phyloP scores from a whole-genome alignment of 2,888 invertebrate genomes.

The Diogma glabrata region DNA sequence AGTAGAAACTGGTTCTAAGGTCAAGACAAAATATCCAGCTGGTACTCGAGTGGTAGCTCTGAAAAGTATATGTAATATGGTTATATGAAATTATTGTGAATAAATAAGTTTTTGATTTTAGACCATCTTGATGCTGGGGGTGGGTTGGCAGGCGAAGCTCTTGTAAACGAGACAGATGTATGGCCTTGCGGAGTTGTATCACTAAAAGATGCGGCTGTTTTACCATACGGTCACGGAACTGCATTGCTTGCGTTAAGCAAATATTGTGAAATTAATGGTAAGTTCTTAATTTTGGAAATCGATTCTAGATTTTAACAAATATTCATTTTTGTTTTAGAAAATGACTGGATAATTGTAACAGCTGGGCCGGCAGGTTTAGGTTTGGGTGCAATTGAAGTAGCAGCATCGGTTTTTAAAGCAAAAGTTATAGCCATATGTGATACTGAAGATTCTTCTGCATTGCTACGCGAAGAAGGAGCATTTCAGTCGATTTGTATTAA shows the following conservation, averaged over 20 bases:
- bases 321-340: slow-evolving; percentile 32
- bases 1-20: slow-evolving; percentile 41
- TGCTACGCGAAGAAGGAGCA: slow-evolving; percentile 49
- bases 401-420: slow-evolving; percentile 52
- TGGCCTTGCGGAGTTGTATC: slow-evolving; percentile 42
- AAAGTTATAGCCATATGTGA: slow-evolving; percentile 59
- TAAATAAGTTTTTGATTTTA: too few relatives aligned
- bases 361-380: slow-evolving; percentile 51
- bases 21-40: slow-evolving; percentile 23
- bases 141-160: slow-evolving; percentile 49
- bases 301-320: too few relatives aligned
- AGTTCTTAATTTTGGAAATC: slow-evolving; percentile 12
- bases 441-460: slow-evolving; percentile 44
- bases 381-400: slow-evolving; percentile 55
- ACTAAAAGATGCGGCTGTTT: slow-evolving; percentile 43
- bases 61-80: background rate
- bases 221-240: slow-evolving; percentile 49
- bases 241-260: slow-evolving; percentile 51
- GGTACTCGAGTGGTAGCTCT: slow-evolving; percentile 10
- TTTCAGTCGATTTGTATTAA: slow-evolving; percentile 43
- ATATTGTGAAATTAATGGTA: slow-evolving; percentile 31
- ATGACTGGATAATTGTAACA: slow-evolving; percentile 49
- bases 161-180: slow-evolving; percentile 45
- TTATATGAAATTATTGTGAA: background rate
- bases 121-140: slow-evolving; percentile 26